Base-by-base conservation (phyloP, 2,888 invertebrate species). In the Sialis lutaria region DNA sequence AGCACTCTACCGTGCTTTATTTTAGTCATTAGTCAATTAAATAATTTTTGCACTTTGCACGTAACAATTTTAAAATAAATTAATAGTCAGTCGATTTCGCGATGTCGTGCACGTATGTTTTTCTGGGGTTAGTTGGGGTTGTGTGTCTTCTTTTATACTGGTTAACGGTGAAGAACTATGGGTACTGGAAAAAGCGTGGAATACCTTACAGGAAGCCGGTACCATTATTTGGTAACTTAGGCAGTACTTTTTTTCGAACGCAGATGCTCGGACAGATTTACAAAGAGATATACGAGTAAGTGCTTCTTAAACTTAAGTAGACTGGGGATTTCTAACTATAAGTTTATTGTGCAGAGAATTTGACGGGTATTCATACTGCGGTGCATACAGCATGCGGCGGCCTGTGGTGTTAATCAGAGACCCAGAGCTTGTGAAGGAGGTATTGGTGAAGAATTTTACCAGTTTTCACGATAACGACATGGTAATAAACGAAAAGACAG, bases 251-350 rank as follows among this genome's bases (percentile, higher is more conserved):
- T 6, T 54, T 54, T 0, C 49, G 58, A 49, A 60, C 57, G 45
- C 54, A 55, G n/a, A 57, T 61, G 44, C 44, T 58, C 1, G 51
- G 56, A 7, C 61, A 63, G 48, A 64, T 66, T 48, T 31, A 64
- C 0, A 52, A 61, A 44, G 55, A 61, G 5, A 60, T 67, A 9
- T 69, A 68, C 53, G 55, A 56, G 68, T 68, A 53, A 51, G 55
- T 51, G 37, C 6, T 10, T 7, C 13, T 45, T 37, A 6, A 42
- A 41, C n/a, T n/a, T n/a, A n/a, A n/a, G n/a, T 45, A 31, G 9
- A 42, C n/a, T 2, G 22, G n/a, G n/a, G n/a, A n/a, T n/a, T n/a
- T n/a, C n/a, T n/a, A n/a, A n/a, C n/a, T n/a, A n/a, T n/a, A n/a
- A n/a, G n/a, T n/a, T n/a, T n/a, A 39, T 13, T 32, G 33, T 50